Conservation (phyloP, 1,140 invertebrate genomes). For the Drosophila ananassae region DNA sequence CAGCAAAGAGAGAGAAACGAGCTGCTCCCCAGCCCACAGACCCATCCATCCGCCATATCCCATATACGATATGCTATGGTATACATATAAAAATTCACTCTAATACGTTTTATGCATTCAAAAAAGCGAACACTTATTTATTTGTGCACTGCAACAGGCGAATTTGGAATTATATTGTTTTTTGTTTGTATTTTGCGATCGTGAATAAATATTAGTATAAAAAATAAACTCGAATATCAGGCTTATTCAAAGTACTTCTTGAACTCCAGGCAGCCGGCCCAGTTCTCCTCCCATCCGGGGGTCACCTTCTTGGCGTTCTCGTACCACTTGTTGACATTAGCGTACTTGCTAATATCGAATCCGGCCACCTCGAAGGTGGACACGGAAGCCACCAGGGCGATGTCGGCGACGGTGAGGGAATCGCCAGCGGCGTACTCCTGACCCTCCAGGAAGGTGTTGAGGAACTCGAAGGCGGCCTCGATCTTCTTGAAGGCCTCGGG, state of each 20-base stretch:
- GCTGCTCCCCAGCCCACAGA: not conserved
- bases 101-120: conserved; percentile 32
- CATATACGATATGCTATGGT: not conserved
- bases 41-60: not conserved
- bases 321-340: conserved; percentile 89
- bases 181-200: conserved; percentile 18
- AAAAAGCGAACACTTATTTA: conserved; percentile 48
- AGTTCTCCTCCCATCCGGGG: conserved; percentile 91
- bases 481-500: conserved; percentile 88
- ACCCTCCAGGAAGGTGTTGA: conserved; percentile 89
- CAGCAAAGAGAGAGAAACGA: conserved; percentile 20
- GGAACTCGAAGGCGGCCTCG: conserved; percentile 86
- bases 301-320: conserved; percentile 88
- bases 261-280: conserved; percentile 85
- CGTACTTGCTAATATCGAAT: conserved; percentile 88
- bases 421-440: conserved; percentile 88
- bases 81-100: conserved; percentile 11
- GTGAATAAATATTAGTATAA: conserved; percentile 57
- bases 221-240: conserved; percentile 29
- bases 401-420: conserved; percentile 90
- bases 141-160: conserved; percentile 26
- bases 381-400: conserved; percentile 86
- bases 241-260: conserved; percentile 83
- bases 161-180: conserved; percentile 48
- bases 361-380: conserved; percentile 88